A percentile compares a stretch with the other conserved stretches of the same genome.
phyloP scores from a whole-genome alignment of 2,113 vertebrate species.

The Thryonomys swinderianus region DNA sequence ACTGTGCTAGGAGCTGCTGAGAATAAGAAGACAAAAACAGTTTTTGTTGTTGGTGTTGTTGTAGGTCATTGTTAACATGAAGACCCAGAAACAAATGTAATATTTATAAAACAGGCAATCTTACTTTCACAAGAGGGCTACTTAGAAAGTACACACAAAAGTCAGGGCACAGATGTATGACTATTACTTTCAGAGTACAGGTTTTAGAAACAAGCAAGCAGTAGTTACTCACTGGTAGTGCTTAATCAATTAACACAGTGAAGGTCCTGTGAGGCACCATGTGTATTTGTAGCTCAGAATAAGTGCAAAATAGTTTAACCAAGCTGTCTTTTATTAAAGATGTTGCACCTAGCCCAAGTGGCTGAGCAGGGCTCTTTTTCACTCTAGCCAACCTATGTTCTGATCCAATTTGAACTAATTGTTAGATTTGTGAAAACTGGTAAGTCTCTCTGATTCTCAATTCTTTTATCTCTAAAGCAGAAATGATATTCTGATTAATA shows the following conservation, averaged over 20 bases:
- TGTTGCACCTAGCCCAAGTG: neutral
- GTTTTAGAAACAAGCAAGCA: neutral
- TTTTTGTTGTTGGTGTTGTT: neutral
- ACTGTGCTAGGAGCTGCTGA: neutral
- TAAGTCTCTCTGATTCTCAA: slow-evolving; percentile 4
- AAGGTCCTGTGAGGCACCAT: neutral
- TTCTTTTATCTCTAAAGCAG: slow-evolving; percentile 38
- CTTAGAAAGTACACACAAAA: neutral
- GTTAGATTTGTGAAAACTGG: neutral
- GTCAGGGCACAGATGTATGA: neutral
- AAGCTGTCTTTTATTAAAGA: neutral
- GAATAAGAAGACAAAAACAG: neutral
- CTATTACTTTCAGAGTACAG: neutral
- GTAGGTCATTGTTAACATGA: neutral
- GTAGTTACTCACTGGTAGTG: neutral
- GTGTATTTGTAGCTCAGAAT: neutral
- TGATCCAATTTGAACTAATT: neutral
- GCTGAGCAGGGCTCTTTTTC: neutral
- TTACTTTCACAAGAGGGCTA: neutral
- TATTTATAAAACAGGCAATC: neutral
- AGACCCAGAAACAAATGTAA: neutral
- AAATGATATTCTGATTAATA: neutral
- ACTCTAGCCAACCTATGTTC: neutral
- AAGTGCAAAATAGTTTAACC: neutral
- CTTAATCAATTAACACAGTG: neutral